Conservation (phyloP, 2,888 invertebrate genomes). For the Tiliacea citrago region DNA sequence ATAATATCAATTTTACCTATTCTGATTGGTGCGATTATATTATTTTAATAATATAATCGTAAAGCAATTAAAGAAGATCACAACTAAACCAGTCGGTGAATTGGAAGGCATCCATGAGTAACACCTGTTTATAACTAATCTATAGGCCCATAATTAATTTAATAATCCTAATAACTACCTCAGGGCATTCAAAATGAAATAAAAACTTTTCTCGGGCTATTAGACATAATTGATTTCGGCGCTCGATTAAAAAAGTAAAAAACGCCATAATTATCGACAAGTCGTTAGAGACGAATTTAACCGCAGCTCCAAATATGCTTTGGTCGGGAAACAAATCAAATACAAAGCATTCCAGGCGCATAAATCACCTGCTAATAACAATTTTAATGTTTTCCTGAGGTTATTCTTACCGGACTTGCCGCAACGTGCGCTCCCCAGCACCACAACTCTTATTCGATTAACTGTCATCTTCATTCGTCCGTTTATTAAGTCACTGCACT, state of each 20-base stretch:
- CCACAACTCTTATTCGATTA: constrained; percentile 94
- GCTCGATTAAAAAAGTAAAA: constrained; percentile 71
- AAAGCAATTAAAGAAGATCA: constrained; percentile 66
- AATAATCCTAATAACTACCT: constrained; percentile 79
- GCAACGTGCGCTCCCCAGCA: constrained; percentile 93
- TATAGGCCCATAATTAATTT: constrained; percentile 79
- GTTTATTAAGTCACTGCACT: constrained; percentile 76
- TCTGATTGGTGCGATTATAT: constrained; percentile 55
- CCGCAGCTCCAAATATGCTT: constrained; percentile 60
- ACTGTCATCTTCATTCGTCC: constrained; percentile 93
- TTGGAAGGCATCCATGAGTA: constrained; percentile 64
- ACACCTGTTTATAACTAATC: constrained; percentile 70
- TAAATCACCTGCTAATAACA: constrained; percentile 70
- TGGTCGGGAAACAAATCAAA: constrained; percentile 52
- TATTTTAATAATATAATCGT: constrained; percentile 29
- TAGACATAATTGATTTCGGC: constrained; percentile 85
- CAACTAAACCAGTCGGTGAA: constrained; percentile 65
- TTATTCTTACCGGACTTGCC: constrained; percentile 93
- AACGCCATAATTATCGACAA: constrained; percentile 69
- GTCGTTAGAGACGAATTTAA: constrained; percentile 74
- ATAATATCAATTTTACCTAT: constrained; percentile 60
- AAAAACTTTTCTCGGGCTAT: constrained; percentile 78
- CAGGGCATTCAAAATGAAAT: constrained; percentile 80
- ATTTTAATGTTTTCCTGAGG: constrained; percentile 67
- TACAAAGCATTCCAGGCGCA: constrained; percentile 62